Evolutionary conservation across 2,797 vertebrate species (phyloP).

Genomic region (Antrozous pallidus): DNA sequence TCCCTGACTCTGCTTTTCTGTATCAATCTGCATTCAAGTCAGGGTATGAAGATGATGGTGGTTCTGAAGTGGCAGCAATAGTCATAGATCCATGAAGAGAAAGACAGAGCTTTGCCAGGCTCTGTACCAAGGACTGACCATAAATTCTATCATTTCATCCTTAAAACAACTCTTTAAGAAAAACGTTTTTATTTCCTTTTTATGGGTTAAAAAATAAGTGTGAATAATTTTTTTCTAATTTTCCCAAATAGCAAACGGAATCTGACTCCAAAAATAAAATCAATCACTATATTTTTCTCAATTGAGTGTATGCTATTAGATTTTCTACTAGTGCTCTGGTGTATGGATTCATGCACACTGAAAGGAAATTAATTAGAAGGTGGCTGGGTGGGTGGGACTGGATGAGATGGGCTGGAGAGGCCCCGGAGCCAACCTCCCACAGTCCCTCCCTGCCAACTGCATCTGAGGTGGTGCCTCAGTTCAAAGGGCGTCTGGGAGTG

Average conservation of each 20-base stretch:
- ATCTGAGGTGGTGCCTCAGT: no score
- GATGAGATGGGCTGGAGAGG: no score
- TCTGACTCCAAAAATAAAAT: neutral
- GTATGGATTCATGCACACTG: no score
- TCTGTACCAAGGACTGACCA: neutral
- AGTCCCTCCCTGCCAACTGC: accelerated
- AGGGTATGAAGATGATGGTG: neutral
- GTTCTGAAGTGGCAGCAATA: accelerated
- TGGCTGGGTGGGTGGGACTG: no score
- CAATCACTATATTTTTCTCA: neutral
- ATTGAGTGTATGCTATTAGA: neutral
- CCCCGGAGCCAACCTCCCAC: no score
- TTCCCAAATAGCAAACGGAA: neutral
- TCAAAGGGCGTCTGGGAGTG: no score
- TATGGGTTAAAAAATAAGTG: neutral
- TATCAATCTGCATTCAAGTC: neutral
- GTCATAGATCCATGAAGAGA: neutral
- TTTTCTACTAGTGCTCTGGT: neutral
- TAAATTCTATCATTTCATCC: neutral
- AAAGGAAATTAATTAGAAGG: no score
- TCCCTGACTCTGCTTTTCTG: neutral
- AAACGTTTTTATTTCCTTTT: neutral
- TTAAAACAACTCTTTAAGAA: neutral
- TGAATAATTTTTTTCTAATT: neutral
- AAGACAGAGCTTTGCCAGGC: neutral